Evolutionary conservation across 2,888 invertebrate genomes (phyloP).

Genomic region (Lithophane semibrunnea): DNA sequence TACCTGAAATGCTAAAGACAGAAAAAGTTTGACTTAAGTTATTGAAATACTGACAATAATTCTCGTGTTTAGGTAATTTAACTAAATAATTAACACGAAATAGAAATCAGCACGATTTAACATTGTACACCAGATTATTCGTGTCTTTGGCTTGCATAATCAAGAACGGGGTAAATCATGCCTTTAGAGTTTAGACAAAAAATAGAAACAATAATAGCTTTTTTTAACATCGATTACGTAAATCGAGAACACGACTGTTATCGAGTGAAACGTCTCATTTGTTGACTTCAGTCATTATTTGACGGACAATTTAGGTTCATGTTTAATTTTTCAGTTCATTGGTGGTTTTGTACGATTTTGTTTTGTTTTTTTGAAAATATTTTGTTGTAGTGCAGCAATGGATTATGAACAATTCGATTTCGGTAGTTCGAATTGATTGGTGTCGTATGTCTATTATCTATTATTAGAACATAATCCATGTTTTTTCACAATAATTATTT

Average conservation of each 20-base stretch:
- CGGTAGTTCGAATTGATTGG: background rate
- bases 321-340: background rate
- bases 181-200: slow-evolving; percentile 66
- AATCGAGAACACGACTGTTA: slow-evolving; percentile 75
- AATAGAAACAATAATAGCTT: slow-evolving; percentile 73
- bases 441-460: background rate
- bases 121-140: slow-evolving; percentile 57
- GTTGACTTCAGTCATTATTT: slow-evolving; percentile 52
- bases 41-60: slow-evolving; percentile 20
- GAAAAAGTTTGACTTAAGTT: background rate
- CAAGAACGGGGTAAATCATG: slow-evolving; percentile 72
- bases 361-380: background rate
- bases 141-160: slow-evolving; percentile 71
- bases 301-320: background rate
- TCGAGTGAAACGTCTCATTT: slow-evolving; percentile 68
- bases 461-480: background rate
- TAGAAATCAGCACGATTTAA: slow-evolving; percentile 60
- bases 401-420: background rate
- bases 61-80: slow-evolving; percentile 37
- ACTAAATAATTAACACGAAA: slow-evolving; percentile 63
- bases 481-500: background rate
- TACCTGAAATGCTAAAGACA: background rate
- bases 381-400: slow-evolving; percentile 9
- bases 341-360: background rate
- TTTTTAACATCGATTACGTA: slow-evolving; percentile 76